Conservation (phyloP, 2,113 vertebrate species). For the Lanius ludovicianus region DNA sequence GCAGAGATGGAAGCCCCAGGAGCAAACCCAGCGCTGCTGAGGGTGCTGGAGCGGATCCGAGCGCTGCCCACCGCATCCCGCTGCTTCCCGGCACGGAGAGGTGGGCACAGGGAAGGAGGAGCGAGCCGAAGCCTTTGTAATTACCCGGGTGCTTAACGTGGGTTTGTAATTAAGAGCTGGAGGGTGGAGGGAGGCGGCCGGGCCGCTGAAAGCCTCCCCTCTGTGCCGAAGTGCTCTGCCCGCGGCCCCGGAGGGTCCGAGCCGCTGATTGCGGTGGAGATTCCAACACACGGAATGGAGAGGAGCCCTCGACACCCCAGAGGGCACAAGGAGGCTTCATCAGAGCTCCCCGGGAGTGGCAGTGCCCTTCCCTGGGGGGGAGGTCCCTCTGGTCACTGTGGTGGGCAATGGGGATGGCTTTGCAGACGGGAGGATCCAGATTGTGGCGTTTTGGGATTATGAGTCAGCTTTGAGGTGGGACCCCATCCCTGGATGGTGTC, state of each 20-base stretch:
- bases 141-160: neutral
- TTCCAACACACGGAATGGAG: fast-evolving
- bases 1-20: neutral
- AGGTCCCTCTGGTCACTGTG: fast-evolving
- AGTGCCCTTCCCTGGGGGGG: neutral
- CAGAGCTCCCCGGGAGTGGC: fast-evolving
- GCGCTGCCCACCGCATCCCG: fast-evolving
- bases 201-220: neutral
- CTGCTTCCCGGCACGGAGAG: neutral
- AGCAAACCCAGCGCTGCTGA: neutral
- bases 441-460: fast-evolving
- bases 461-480: neutral
- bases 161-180: neutral
- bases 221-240: neutral
- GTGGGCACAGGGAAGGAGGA: fast-evolving
- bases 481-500: neutral
- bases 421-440: fast-evolving
- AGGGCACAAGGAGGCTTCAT: neutral
- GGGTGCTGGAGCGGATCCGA: neutral
- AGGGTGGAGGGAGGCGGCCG: neutral
- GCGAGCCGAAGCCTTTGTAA: fast-evolving
- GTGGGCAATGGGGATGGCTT: fast-evolving
- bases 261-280: fast-evolving
- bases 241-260: fast-evolving
- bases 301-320: fast-evolving